Conservation (phyloP, 2,113 vertebrate species). For the Panurus biarmicus region DNA sequence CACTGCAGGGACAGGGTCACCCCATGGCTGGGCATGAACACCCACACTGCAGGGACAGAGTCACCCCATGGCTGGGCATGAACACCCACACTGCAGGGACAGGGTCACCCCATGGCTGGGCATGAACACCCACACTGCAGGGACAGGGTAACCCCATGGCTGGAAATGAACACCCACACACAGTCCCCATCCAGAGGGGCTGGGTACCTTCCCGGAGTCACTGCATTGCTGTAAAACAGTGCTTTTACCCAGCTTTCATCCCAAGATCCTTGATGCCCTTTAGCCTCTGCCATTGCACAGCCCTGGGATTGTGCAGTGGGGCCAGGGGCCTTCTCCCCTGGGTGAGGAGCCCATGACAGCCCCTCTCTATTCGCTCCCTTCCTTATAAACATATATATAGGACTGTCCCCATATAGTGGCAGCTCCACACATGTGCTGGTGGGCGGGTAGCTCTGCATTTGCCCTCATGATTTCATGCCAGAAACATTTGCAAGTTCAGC, state of each 20-base stretch:
- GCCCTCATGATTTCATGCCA: conserved; percentile 55
- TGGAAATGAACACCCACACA: background rate
- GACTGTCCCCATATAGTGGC: background rate
- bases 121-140: background rate
- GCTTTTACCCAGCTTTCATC: background rate
- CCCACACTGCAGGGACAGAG: background rate
- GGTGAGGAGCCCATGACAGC: background rate
- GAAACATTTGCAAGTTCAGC: conserved; percentile 48
- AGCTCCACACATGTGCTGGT: background rate
- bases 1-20: background rate
- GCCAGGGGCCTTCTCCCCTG: background rate
- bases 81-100: background rate
- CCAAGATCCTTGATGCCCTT: background rate
- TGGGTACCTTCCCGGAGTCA: fast-evolving
- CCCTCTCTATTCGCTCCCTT: background rate
- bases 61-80: background rate
- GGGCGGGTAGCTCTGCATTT: conserved; percentile 23
- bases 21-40: background rate
- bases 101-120: background rate
- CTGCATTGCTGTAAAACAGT: background rate
- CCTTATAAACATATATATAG: background rate
- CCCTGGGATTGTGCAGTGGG: background rate
- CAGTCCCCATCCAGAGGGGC: background rate
- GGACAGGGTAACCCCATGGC: background rate
- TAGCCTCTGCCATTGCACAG: background rate